Evolutionary conservation across 2,888 invertebrate genomes (phyloP).

Genomic region (Cheilosia urbana): DNA sequence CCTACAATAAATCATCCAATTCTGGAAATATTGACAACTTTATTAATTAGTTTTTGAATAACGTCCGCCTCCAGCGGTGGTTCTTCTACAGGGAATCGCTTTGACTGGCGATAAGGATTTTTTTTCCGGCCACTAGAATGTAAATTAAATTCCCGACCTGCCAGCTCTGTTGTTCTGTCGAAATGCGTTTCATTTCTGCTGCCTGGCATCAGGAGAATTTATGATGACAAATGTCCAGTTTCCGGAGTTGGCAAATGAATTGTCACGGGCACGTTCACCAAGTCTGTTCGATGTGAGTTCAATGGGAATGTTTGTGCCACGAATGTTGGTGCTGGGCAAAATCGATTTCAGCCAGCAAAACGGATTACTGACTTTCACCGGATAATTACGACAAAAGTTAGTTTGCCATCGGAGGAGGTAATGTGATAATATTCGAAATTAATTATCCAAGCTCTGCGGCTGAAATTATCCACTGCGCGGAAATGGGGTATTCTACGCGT

Average conservation of each 20-base stretch:
- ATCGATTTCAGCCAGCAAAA: not conserved
- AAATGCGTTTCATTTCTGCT: constrained; percentile 1
- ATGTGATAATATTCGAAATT: constrained; percentile 33
- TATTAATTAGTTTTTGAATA: constrained; percentile 17
- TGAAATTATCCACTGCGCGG: constrained; percentile 5
- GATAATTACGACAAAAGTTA: constrained; percentile 22
- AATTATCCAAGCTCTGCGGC: constrained; percentile 32
- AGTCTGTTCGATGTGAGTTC: not conserved
- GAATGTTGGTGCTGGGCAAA: no score
- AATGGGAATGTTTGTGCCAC: not conserved
- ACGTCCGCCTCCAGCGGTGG: not conserved
- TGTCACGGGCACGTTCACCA: not conserved
- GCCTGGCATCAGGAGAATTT: constrained; percentile 13
- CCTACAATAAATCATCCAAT: constrained; percentile 29
- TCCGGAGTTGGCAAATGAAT: constrained; percentile 10
- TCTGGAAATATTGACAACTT: constrained; percentile 31
- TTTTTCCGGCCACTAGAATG: not conserved
- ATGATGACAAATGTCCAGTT: constrained; percentile 28
- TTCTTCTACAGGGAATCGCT: no score
- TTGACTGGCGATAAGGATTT: not conserved
- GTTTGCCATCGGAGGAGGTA: constrained; percentile 1
- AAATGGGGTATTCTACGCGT: not conserved
- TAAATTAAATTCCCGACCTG: not conserved
- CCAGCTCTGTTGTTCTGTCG: not conserved
- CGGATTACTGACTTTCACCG: not conserved